Evolutionary conservation across 2,113 vertebrate species (phyloP).

Genomic region (Ovis aries): DNA sequence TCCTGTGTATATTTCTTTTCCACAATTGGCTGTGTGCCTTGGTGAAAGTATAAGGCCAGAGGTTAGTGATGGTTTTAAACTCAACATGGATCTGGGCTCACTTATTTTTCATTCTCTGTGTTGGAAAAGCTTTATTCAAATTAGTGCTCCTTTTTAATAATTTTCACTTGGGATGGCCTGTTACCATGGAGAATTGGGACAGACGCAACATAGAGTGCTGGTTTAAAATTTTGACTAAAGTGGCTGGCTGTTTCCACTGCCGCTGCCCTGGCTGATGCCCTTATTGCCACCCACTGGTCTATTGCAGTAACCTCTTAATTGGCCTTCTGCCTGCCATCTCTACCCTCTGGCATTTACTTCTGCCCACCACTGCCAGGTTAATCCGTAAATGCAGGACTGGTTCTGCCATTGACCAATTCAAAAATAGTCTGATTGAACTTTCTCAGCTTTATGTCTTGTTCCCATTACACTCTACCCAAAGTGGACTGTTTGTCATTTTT

Average conservation of each 20-base stretch:
- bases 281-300: background rate
- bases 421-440: background rate
- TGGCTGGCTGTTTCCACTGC: background rate
- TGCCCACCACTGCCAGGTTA: background rate
- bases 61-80: background rate
- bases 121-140: conserved; percentile 26
- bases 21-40: conserved; percentile 30
- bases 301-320: background rate
- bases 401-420: background rate
- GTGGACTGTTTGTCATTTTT: background rate
- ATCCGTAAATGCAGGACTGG: background rate
- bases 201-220: background rate
- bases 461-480: background rate
- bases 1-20: conserved; percentile 63
- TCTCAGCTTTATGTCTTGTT: background rate
- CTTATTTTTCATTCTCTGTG: background rate
- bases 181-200: background rate
- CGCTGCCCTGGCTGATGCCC: background rate
- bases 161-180: background rate
- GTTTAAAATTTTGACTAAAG: background rate
- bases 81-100: background rate
- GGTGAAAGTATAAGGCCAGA: background rate
- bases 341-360: background rate
- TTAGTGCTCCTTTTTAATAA: background rate
- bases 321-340: background rate